Evolutionary conservation across 2,113 vertebrate species (phyloP), one percentile per base, ranked within the genome.

Genomic region (Coryphaenoides rupestris): DNA sequence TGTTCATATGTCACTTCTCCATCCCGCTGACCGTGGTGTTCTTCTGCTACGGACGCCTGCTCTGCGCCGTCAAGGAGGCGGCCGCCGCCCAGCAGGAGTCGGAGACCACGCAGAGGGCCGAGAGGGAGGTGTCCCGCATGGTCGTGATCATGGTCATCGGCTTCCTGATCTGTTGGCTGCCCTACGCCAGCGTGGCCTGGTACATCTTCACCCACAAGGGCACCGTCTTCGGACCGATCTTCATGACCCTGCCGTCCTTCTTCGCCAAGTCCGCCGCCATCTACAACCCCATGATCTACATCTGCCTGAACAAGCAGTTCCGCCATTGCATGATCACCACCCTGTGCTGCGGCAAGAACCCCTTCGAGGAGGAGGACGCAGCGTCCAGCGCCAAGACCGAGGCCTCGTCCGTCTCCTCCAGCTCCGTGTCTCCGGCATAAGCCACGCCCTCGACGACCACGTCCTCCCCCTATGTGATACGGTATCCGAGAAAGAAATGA

Each of bases 221-320:
- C 0, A 89, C 90, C 0, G 82, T 94, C 23, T 98, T 98, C 0
- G 95, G 96, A 24, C 96, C 96, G 14, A 68, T 96, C 81, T 92
- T 98, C 76, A 98, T 99, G 97, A 98, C 96, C 62, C 0, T 96
- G 63, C 96, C 96, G 0, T 84, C 95, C 0, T 99, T 98, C 92
- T 99, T 99, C 75, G 96, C 96, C 91, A 99, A 99, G 93, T 81
- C 64, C 21, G 55, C 96, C 0, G 0, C 96, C 58, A 82, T 98
- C 89, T 98, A 97, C 91, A 99, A 99, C 86, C 96, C 97, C 0
- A 16, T 96, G 76, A 99, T 99, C 88, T 99, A 98, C 84, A 94
- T 98, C 33, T 88, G 93, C 76, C 88, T 99, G 95, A 99, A 99
- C 86, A 99, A 96, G 88, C 96, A 98, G 94, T 99, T 99, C 92